Conservation (phyloP, 1,140 invertebrate genomes). For the Drosophila insularis region DNA sequence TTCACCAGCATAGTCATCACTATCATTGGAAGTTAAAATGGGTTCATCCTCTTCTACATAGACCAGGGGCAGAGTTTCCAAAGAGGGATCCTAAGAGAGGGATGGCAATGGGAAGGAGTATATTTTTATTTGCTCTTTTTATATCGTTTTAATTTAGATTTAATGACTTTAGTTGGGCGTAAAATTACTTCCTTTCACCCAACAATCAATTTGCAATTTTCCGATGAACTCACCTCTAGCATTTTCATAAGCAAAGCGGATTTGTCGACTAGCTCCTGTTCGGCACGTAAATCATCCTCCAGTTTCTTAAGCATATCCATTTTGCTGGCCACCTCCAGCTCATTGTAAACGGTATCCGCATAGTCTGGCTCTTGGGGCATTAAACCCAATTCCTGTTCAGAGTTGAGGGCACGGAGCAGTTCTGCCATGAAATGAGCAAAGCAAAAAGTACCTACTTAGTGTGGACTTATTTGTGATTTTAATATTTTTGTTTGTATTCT, state of each 20-base stretch:
- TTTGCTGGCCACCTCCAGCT: slow-evolving; percentile 70
- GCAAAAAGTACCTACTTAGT: slow-evolving; percentile 17
- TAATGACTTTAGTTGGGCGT: neutral
- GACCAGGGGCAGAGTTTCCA: slow-evolving; percentile 81
- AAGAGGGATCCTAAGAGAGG: slow-evolving; percentile 58
- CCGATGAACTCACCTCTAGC: slow-evolving; percentile 62
- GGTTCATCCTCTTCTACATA: slow-evolving; percentile 82
- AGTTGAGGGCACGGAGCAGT: slow-evolving; percentile 63
- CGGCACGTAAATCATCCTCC: slow-evolving; percentile 74
- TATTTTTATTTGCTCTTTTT: neutral
- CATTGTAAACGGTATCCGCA: slow-evolving; percentile 64
- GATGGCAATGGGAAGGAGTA: slow-evolving; percentile 1
- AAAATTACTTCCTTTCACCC: neutral
- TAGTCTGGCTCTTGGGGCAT: slow-evolving; percentile 53
- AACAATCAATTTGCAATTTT: neutral
- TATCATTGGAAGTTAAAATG: slow-evolving; percentile 12
- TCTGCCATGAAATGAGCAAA: slow-evolving; percentile 61
- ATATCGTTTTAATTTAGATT: neutral
- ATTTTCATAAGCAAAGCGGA: slow-evolving; percentile 81
- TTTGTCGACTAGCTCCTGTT: slow-evolving; percentile 81
- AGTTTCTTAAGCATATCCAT: slow-evolving; percentile 73
- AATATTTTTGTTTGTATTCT: slow-evolving; percentile 41
- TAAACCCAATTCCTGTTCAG: slow-evolving; percentile 43
- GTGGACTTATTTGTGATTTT: slow-evolving; percentile 47
- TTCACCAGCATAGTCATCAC: slow-evolving; percentile 55